Evolutionary conservation across 2,797 vertebrate genomes (phyloP).

Genomic region (Rousettus madagascariensis): DNA sequence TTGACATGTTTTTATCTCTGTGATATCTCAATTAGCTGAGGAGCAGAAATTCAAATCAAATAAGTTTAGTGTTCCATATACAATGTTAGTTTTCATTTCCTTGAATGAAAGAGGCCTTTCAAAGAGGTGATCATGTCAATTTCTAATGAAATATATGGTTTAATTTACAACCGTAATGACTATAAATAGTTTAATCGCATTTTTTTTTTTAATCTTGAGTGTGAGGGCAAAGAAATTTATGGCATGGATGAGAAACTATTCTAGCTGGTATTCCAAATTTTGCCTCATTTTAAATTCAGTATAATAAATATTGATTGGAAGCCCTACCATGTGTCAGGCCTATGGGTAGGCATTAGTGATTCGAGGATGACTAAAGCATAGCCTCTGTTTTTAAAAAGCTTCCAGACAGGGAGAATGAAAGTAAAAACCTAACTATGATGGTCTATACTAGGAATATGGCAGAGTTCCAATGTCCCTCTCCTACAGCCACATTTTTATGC

Average conservation of each 20-base stretch:
- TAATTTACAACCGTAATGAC: background rate
- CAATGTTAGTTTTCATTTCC: background rate
- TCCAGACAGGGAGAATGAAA: background rate
- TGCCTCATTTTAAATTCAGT: background rate
- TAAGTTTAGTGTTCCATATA: background rate
- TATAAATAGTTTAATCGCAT: background rate
- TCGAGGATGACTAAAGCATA: background rate
- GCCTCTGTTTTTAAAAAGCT: background rate
- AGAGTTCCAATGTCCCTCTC: background rate
- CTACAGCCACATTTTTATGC: background rate
- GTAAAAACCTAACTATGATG: background rate
- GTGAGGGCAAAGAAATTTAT: background rate
- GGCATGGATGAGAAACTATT: background rate
- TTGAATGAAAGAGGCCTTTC: background rate
- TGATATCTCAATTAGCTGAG: background rate
- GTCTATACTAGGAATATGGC: background rate
- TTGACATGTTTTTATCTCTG: background rate
- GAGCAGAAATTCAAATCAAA: conserved; percentile 4
- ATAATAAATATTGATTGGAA: background rate
- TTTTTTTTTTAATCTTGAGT: background rate
- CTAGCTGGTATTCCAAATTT: background rate
- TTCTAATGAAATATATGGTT: conserved; percentile 1
- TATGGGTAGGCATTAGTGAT: background rate
- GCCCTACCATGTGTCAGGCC: background rate
- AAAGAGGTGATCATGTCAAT: background rate